phyloP scores from a whole-genome alignment of 2,113 vertebrate genomes.

The Platycercus adscitus region DNA sequence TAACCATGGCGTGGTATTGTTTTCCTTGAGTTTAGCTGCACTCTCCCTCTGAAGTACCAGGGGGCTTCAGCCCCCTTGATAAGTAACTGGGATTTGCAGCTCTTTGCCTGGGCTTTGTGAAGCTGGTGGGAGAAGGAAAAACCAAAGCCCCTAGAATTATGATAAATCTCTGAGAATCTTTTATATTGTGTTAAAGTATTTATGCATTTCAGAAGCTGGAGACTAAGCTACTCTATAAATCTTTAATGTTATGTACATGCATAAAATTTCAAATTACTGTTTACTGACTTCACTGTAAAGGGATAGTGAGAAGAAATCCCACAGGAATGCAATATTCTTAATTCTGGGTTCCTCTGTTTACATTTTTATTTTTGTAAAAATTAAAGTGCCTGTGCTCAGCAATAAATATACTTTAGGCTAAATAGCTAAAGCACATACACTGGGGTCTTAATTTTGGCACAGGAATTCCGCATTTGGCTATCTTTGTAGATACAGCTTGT shows the following conservation, averaged over 20 bases:
- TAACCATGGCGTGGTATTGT: accelerated
- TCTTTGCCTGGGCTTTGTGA: not conserved
- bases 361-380: not conserved
- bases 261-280: not conserved
- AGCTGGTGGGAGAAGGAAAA: not conserved
- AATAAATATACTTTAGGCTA: not conserved
- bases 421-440: not conserved
- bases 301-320: not conserved
- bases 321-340: not conserved
- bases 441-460: not conserved
- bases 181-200: not conserved
- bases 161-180: not conserved
- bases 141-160: not conserved
- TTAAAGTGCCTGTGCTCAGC: not conserved
- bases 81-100: not conserved
- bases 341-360: not conserved
- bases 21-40: not conserved
- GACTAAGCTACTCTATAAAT: not conserved
- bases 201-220: not conserved
- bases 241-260: not conserved
- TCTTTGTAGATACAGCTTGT: not conserved
- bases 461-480: accelerated
- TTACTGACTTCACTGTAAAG: not conserved
- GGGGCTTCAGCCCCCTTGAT: not conserved
- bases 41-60: not conserved